A percentile compares a stretch with the other conserved stretches of the same genome.
Evolutionary conservation across 2,113 vertebrate genomes (phyloP).

Genomic region (Ammodytes marinus): DNA sequence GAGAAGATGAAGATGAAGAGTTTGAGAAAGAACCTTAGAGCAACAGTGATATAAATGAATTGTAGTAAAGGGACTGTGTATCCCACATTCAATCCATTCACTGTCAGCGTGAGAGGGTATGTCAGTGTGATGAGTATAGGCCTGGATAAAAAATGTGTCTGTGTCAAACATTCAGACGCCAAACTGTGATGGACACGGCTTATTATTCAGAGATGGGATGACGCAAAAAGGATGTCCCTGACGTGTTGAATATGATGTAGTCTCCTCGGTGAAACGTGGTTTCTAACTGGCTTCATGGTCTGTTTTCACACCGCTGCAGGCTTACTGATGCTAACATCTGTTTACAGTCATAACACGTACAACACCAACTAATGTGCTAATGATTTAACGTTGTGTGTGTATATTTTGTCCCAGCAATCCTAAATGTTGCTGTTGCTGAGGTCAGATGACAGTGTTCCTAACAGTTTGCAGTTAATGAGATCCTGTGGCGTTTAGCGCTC

Average conservation of each 20-base stretch:
- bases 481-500: too few relatives aligned
- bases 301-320: conserved; percentile 1
- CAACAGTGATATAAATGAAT: not conserved
- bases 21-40: not conserved
- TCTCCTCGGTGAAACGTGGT: not conserved
- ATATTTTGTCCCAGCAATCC: not conserved
- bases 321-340: not conserved
- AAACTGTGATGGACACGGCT: conserved; percentile 1
- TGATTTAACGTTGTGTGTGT: not conserved
- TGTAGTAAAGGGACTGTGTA: not conserved
- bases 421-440: not conserved
- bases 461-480: not conserved
- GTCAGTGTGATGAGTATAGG: not conserved
- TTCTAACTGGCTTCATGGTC: not conserved
- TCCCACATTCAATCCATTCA: not conserved
- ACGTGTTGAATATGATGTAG: not conserved
- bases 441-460: not conserved
- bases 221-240: conserved; percentile 24
- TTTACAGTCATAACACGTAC: not conserved
- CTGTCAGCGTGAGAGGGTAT: not conserved
- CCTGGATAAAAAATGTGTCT: not conserved
- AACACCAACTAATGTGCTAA: not conserved
- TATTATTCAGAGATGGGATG: conserved; percentile 41
- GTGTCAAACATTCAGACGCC: not conserved
- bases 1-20: not conserved